Percentiles rank a stretch among this genome's conserved stretches.
Evolutionary conservation across 1,140 invertebrate genomes (phyloP).

Genomic region (Bilobella aurantiaca): DNA sequence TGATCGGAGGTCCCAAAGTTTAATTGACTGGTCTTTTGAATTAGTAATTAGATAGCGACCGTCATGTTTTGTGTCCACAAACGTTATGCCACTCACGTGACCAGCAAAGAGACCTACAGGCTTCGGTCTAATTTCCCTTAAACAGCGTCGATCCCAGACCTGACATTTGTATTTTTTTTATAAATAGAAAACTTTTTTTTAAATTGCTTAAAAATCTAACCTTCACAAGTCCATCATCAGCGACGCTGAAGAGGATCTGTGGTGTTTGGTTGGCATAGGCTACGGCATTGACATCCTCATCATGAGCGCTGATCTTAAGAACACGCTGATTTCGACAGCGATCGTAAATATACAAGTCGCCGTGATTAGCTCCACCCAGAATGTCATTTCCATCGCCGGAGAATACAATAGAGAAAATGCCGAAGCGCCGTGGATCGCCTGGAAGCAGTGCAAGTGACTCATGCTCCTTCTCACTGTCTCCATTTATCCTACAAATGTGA

Average conservation of each 20-base stretch:
- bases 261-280: constrained; percentile 66
- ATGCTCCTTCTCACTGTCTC: constrained; percentile 49
- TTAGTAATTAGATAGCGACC: constrained; percentile 71
- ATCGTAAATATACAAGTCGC: constrained; percentile 66
- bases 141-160: constrained; percentile 71
- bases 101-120: constrained; percentile 70
- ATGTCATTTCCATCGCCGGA: constrained; percentile 63
- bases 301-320: constrained; percentile 57
- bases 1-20: constrained; percentile 71
- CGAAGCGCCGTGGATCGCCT: constrained; percentile 54
- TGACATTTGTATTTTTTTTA: constrained; percentile 38
- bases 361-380: constrained; percentile 66
- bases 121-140: constrained; percentile 50
- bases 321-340: constrained; percentile 51
- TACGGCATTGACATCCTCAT: constrained; percentile 68
- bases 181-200: neutral
- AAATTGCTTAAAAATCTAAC: constrained; percentile 39
- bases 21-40: constrained; percentile 82
- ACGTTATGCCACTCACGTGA: constrained; percentile 74
- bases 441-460: constrained; percentile 56
- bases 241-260: constrained; percentile 70
- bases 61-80: constrained; percentile 67
- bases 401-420: constrained; percentile 68
- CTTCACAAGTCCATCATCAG: constrained; percentile 70
- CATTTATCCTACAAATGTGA: constrained; percentile 60